Evolutionary conservation across 2,888 invertebrate genomes (phyloP).

Genomic region (Melinaea marsaeus): DNA sequence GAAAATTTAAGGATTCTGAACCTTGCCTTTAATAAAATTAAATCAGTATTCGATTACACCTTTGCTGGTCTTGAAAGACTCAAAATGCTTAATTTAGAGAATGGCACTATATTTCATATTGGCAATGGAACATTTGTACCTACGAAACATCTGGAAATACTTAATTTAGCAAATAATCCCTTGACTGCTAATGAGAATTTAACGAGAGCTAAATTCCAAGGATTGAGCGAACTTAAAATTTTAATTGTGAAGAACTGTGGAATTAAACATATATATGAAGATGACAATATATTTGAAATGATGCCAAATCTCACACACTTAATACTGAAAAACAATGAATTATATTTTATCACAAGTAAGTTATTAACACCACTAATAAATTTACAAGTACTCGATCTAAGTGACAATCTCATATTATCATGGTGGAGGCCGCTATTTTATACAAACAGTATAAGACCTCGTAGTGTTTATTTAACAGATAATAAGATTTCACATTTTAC

Average conservation of each 20-base stretch:
- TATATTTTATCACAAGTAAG: conserved; percentile 61
- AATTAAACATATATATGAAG: conserved; percentile 59
- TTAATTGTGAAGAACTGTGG: conserved; percentile 72
- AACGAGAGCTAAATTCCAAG: conserved; percentile 62
- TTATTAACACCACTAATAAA: conserved; percentile 63
- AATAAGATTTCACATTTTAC: conserved; percentile 78
- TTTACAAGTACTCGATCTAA: conserved; percentile 69
- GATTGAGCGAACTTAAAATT: conserved; percentile 67
- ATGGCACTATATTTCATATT: conserved; percentile 72
- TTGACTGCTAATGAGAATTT: conserved; percentile 63
- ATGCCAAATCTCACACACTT: conserved; percentile 72
- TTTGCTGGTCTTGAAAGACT: conserved; percentile 73
- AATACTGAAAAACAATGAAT: conserved; percentile 68
- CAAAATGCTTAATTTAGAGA: conserved; percentile 70
- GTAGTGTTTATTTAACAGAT: conserved; percentile 59
- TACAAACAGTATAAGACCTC: conserved; percentile 60
- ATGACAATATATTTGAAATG: conserved; percentile 71
- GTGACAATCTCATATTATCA: conserved; percentile 69
- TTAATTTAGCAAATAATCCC: conserved; percentile 77
- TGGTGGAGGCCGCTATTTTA: conserved; percentile 76
- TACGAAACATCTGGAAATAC: conserved; percentile 60
- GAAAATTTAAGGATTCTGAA: conserved; percentile 68
- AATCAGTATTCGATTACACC: conserved; percentile 67
- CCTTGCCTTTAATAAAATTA: conserved; percentile 74
- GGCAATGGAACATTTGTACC: conserved; percentile 66